Evolutionary conservation across 2,888 invertebrate species (phyloP).

Genomic region (Eilema sororculum): DNA sequence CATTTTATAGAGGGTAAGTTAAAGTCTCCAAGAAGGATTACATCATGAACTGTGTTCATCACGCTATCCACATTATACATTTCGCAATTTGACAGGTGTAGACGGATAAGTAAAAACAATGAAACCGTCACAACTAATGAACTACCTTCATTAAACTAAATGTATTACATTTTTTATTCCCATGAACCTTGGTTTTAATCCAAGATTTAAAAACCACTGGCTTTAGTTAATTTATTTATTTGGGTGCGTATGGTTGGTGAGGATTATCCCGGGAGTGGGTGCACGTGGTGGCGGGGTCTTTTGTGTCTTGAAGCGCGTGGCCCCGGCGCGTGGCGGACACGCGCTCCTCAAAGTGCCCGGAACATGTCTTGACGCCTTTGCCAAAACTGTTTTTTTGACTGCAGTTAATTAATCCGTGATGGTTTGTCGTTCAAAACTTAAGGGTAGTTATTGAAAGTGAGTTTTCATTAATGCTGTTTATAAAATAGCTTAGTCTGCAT

Average conservation of each 20-base stretch:
- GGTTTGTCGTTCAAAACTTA: slow-evolving; percentile 54
- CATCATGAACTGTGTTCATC: no score
- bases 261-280: slow-evolving; percentile 73
- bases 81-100: no score
- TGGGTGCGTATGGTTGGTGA: slow-evolving; percentile 73
- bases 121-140: background rate
- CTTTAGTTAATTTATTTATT: slow-evolving; percentile 85
- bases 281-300: slow-evolving; percentile 51
- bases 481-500: no score
- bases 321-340: slow-evolving; percentile 59
- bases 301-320: slow-evolving; percentile 46
- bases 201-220: slow-evolving; percentile 62
- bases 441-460: background rate
- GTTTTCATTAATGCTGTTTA: background rate
- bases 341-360: slow-evolving; percentile 73
- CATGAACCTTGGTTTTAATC: slow-evolving; percentile 72
- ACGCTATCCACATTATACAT: no score
- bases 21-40: no score
- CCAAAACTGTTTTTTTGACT: slow-evolving; percentile 76
- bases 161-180: slow-evolving; percentile 57
- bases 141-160: background rate
- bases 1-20: no score
- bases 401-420: slow-evolving; percentile 82
- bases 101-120: no score
- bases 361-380: slow-evolving; percentile 75